Conservation (phyloP, 1,140 invertebrate genomes). For the Pinna nobilis region DNA sequence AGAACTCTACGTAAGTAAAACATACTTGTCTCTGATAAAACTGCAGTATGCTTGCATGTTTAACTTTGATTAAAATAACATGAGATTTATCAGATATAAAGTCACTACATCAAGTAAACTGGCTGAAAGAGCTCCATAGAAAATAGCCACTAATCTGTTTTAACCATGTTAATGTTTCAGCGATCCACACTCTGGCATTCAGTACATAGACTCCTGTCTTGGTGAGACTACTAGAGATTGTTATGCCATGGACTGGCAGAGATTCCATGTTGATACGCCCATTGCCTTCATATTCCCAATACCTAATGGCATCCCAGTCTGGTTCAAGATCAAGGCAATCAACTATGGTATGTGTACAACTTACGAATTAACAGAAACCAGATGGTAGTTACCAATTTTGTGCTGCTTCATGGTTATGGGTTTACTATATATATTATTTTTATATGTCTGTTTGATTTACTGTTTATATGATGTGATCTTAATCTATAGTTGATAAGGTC, state of each 20-base stretch:
- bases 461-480: neutral
- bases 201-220: slow-evolving; percentile 47
- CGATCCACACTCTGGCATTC: slow-evolving; percentile 59
- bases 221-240: slow-evolving; percentile 52
- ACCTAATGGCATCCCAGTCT: slow-evolving; percentile 51
- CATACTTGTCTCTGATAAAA: neutral
- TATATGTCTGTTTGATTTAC: neutral
- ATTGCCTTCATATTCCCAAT: slow-evolving; percentile 34
- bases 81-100: no score
- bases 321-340: slow-evolving; percentile 53
- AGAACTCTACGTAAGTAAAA: slow-evolving; percentile 53
- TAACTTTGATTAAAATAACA: no score
- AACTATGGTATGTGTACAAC: slow-evolving; percentile 51
- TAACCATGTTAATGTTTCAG: slow-evolving; percentile 38
- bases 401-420: neutral
- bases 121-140: no score
- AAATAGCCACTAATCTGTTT: neutral
- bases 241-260: slow-evolving; percentile 44
- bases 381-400: neutral
- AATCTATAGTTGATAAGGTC: neutral
- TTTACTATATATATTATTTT: neutral
- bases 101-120: no score
- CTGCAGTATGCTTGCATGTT: neutral
- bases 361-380: neutral
- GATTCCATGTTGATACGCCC: slow-evolving; percentile 5